Conservation (phyloP, 2,888 invertebrate species). For the Caenorhabditis japonica region DNA sequence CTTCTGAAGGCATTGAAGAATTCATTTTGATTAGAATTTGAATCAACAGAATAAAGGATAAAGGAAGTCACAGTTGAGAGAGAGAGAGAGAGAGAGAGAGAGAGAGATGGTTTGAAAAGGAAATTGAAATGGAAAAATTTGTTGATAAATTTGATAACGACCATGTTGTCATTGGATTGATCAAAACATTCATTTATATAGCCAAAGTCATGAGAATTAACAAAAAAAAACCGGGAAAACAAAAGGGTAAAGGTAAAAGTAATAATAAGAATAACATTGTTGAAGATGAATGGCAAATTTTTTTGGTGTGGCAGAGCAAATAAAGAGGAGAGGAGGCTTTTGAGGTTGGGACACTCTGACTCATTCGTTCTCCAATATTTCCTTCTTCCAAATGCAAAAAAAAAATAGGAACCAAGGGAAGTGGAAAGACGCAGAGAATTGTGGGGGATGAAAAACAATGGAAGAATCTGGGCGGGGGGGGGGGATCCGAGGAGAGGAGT, state of each 20-base stretch:
- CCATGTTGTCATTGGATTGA: too few species aligned
- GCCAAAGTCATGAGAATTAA: background rate
- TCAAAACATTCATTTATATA: background rate
- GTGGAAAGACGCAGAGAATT: too few species aligned
- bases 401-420: too few species aligned
- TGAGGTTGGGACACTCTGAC: too few species aligned
- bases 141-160: too few species aligned
- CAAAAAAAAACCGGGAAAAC: background rate
- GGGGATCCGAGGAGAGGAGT: background rate
- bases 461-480: too few species aligned
- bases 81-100: conserved; percentile 16
- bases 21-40: too few species aligned
- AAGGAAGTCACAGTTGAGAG: background rate
- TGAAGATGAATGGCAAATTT: conserved; percentile 1
- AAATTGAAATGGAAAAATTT: background rate
- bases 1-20: conserved; percentile 19
- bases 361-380: too few species aligned
- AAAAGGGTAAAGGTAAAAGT: background rate
- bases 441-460: too few species aligned
- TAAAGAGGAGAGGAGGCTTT: too few species aligned
- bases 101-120: conserved; percentile 1
- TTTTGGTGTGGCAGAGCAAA: background rate
- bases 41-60: conserved; percentile 15
- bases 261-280: too few species aligned
- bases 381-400: too few species aligned